Conservation (phyloP, 2,888 invertebrate species). For the Subacronicta megacephala region DNA sequence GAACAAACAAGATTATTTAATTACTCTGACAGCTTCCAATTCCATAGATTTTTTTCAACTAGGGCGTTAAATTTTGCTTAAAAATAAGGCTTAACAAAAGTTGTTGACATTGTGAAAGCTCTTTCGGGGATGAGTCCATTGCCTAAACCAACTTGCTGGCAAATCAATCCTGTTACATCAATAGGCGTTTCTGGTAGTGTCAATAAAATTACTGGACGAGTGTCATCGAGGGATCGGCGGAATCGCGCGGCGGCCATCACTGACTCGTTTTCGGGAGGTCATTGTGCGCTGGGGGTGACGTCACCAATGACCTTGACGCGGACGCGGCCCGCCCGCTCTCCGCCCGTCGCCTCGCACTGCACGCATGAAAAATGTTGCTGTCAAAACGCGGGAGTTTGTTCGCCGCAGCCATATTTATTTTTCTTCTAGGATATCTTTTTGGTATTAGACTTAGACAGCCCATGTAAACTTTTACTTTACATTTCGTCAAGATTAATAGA, state of each 20-base stretch:
- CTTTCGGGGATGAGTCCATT: conserved; percentile 29
- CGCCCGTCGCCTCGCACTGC: conserved; percentile 59
- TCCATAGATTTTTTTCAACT: conserved; percentile 15
- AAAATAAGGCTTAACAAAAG: conserved; percentile 10
- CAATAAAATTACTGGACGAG: conserved; percentile 70
- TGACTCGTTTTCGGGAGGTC: conserved; percentile 82
- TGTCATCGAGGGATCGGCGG: conserved; percentile 67
- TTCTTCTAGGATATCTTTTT: conserved; percentile 23
- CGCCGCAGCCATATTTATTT: conserved; percentile 32
- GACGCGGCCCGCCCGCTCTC: conserved; percentile 62
- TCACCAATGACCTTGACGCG: conserved; percentile 88
- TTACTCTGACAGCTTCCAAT: conserved; percentile 14
- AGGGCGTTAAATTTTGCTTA: conserved; percentile 9
- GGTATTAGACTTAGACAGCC: conserved; percentile 2
- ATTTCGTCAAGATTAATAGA: too few species aligned
- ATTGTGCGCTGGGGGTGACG: conserved; percentile 82
- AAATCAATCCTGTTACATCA: conserved; percentile 54
- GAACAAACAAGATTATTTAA: conserved; percentile 39
- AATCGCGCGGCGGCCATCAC: conserved; percentile 65
- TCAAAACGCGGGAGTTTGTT: conserved; percentile 59
- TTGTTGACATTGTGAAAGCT: conserved; percentile 17
- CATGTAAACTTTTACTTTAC: too few species aligned
- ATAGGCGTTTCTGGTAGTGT: conserved; percentile 58
- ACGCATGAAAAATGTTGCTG: conserved; percentile 76
- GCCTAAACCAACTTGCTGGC: conserved; percentile 59